phyloP scores from a whole-genome alignment of 2,113 vertebrate genomes.

The Ameiurus melas region DNA sequence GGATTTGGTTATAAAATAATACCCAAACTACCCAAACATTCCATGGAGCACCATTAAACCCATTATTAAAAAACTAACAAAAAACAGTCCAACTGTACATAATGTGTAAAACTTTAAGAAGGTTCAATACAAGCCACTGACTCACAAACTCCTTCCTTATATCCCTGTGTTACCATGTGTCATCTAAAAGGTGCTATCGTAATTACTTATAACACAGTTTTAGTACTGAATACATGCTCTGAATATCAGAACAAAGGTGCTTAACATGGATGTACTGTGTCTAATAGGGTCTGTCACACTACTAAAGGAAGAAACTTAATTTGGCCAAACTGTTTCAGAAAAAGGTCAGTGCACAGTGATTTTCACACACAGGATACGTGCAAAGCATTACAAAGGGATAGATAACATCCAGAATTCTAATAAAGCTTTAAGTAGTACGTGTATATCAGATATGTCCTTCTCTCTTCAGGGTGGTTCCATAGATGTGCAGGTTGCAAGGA shows the following conservation, averaged over 20 bases:
- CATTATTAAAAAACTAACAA: not conserved
- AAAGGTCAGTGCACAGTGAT: conserved; percentile 29
- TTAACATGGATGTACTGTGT: not conserved
- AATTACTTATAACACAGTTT: not conserved
- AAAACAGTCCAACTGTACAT: not conserved
- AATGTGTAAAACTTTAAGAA: not conserved
- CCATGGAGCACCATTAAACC: not conserved
- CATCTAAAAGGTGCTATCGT: not conserved
- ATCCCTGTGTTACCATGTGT: not conserved
- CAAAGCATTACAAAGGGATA: conserved; percentile 18
- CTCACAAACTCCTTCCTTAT: not conserved
- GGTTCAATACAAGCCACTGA: not conserved
- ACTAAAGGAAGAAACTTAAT: conserved; percentile 23
- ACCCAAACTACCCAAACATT: not conserved
- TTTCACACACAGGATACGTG: conserved; percentile 24
- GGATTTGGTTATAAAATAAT: not conserved
- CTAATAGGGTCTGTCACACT: conserved; percentile 26
- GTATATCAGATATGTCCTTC: not conserved
- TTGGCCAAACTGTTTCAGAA: conserved; percentile 21
- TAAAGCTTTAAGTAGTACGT: not conserved
- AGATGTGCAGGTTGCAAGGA: not conserved
- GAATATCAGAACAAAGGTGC: not conserved
- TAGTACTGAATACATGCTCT: not conserved
- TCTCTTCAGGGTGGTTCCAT: not conserved
- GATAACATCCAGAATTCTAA: conserved; percentile 10